A percentile compares a stretch with the other conserved stretches of the same genome.
These are phyloP conservation scores for Hystrix cristata DNA, from an alignment of 2,113 vertebrate species.

Conservation along the genomic window DNA sequence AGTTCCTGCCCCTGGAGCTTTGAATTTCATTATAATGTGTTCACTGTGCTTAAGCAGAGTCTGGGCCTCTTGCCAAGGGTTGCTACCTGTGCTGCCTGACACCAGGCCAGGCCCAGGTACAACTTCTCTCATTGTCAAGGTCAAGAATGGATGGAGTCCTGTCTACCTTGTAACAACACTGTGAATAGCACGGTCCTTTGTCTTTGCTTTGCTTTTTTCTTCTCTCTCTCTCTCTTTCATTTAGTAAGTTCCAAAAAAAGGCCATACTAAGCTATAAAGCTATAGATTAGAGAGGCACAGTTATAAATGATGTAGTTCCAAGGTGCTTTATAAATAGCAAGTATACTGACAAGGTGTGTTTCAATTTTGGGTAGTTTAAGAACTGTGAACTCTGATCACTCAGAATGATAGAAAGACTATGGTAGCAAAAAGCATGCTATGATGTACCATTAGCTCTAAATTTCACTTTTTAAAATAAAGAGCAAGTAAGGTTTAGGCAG, in stretches of 20 bases:
- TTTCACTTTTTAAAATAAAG: neutral
- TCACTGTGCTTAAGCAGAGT: neutral
- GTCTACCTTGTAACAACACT: neutral
- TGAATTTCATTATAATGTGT: conserved; percentile 34
- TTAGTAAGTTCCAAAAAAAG: neutral
- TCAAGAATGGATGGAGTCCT: rapidly evolving
- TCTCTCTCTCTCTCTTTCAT: no score
- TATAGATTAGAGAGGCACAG: neutral
- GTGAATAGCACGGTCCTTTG: rapidly evolving
- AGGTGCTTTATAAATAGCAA: neutral
- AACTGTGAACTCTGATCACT: neutral
- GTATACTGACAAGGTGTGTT: neutral
- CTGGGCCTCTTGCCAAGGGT: neutral
- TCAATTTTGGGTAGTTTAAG: neutral
- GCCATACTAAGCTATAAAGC: neutral
- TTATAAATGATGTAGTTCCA: neutral
- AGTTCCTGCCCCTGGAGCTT: neutral
- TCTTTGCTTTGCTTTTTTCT: neutral
- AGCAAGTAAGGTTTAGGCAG: neutral
- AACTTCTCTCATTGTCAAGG: neutral
- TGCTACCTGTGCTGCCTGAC: neutral
- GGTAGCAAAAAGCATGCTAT: neutral
- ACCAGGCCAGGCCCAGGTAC: neutral
- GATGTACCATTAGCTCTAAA: neutral
- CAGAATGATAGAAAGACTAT: neutral